Percentiles rank a stretch among this genome's conserved stretches.
Evolutionary conservation across 2,797 vertebrate species (phyloP).

Genomic region (Onychomys leucogaster): DNA sequence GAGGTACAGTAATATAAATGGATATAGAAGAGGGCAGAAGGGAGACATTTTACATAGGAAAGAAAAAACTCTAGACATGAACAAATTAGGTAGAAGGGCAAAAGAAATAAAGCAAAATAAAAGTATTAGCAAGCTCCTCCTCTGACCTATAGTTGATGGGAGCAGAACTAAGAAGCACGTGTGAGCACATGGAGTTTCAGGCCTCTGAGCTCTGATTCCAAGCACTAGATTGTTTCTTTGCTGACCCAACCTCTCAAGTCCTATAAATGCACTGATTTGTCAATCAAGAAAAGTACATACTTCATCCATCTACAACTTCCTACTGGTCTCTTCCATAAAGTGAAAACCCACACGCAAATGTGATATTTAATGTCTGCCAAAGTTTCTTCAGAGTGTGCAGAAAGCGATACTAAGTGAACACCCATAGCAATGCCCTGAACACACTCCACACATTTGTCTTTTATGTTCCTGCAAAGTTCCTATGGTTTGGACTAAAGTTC

Average conservation of each 20-base stretch:
- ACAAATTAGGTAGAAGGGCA: not conserved
- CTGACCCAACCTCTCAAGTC: not conserved
- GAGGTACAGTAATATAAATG: accelerated
- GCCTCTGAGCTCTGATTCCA: not conserved
- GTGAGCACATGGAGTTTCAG: accelerated
- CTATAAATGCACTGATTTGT: not conserved
- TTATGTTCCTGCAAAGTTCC: not conserved
- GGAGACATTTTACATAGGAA: not conserved
- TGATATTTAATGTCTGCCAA: not conserved
- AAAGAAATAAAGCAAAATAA: not conserved
- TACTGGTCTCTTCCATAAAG: not conserved
- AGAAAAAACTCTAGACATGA: not conserved
- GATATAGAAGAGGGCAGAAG: not conserved
- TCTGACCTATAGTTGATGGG: not conserved
- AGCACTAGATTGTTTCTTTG: not conserved
- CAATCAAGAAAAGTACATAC: not conserved
- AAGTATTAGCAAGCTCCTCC: not conserved
- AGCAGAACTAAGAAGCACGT: not conserved
- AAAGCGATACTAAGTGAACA: not conserved
- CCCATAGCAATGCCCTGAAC: not conserved
- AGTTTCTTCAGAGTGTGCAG: not conserved
- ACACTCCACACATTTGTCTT: not conserved
- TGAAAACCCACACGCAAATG: not conserved
- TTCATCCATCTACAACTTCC: not conserved
- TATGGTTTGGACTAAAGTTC: not conserved